Evolutionary conservation across 1,140 invertebrate genomes (phyloP).

Genomic region (Schlechtendalia chinensis): DNA sequence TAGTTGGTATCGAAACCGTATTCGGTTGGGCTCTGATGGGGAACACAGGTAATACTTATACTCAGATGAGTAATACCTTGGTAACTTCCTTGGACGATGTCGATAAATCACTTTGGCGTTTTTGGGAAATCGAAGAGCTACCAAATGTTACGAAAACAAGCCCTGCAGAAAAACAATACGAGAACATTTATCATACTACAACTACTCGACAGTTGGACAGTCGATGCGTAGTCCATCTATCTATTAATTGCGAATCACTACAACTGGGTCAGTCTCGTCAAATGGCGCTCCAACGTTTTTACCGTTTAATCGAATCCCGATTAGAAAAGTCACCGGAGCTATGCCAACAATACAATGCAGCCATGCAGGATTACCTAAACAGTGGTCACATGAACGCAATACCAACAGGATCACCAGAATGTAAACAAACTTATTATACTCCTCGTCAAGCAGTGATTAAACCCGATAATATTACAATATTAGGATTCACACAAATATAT

Average conservation of each 20-base stretch:
- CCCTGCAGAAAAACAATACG: neutral
- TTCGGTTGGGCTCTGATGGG: constrained; percentile 26
- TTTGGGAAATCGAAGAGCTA: constrained; percentile 32
- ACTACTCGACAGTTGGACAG: neutral
- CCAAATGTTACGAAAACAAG: neutral
- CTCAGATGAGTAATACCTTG: neutral
- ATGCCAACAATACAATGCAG: neutral
- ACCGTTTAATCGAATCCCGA: too few relatives aligned
- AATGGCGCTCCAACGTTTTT: too few relatives aligned
- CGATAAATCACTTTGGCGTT: neutral
- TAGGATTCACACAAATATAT: too few relatives aligned
- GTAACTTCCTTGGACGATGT: neutral
- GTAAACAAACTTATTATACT: neutral
- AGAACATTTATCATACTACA: neutral
- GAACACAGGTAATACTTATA: neutral
- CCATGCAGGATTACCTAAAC: constrained; percentile 47
- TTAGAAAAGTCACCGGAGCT: too few relatives aligned
- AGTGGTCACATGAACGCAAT: constrained; percentile 4
- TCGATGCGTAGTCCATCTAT: neutral
- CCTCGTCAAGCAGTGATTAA: neutral
- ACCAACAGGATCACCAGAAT: constrained; percentile 15
- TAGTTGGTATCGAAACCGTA: too few relatives aligned
- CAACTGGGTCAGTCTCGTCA: too few relatives aligned
- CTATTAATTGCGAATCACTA: too few relatives aligned
- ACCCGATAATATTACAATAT: constrained; percentile 52